Evolutionary conservation across 2,888 invertebrate genomes (phyloP), one percentile per base, ranked within the genome.

Genomic region (Anticlea derivata): DNA sequence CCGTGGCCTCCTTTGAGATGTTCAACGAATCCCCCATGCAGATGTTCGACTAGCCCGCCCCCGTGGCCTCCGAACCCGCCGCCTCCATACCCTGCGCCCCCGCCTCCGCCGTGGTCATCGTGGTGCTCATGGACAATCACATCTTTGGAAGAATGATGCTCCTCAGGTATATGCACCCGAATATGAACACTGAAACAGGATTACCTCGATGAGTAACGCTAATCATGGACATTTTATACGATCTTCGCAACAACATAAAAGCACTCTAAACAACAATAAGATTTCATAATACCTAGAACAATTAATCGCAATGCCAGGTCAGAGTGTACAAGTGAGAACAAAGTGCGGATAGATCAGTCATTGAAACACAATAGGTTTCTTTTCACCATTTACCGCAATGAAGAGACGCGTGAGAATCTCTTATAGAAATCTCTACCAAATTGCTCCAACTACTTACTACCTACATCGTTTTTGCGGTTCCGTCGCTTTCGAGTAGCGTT

Each of bases 111-210:
- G n/a, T 85, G 79, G 39, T 34, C 24, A 22, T 38, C 38, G 54
- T 85, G 79, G 45, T 82, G 76, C 56, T 86, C 86, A 45, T 88
- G 87, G 38, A 87, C 73, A 43, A 91, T 73, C 35, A 88, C 83
- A 68, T 91, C 89, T 64, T 91, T 89, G 0, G 86, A 72, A 5
- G 83, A 80, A 59, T 90, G 86, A 61, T 89, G 86, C 46, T 81
- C 68, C 63, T 92, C 91, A 59, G 92, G 92, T 69, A 92, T 79
- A 64, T 92, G 92, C 17, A 92, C 87, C 57, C 91, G 85, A 65
- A 92, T 92, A 66, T 92, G 92, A 43, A 92, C 92, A 70, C 92
- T 92, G 83, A 11, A 88, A 91, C 71, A 74, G 73, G 45, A 44
- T 3, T 17, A 3, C 27, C 40, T 41, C 4, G n/a, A 31, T 47